Percentiles rank a stretch among this genome's conserved stretches.
Conservation (phyloP, 92 coral and sea anemone species). For the Siderastrea radians region DNA sequence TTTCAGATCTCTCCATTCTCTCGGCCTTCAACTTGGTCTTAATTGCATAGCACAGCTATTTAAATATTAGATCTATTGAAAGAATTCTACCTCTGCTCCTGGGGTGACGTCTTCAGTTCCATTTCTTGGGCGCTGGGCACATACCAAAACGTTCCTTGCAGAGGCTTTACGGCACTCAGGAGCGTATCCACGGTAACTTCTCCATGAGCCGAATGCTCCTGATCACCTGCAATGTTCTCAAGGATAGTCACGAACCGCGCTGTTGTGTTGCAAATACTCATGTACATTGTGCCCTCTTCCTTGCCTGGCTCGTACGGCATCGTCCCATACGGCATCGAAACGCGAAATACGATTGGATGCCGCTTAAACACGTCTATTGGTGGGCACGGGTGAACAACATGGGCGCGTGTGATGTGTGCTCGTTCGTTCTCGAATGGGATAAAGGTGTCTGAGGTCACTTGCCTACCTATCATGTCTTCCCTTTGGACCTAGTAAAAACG, state of each 20-base stretch:
- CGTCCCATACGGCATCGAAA: slow-evolving; percentile 74
- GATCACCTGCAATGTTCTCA: slow-evolving; percentile 59
- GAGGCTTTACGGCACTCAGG: slow-evolving; percentile 67
- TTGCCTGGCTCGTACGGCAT: slow-evolving; percentile 47
- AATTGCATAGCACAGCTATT: too few relatives aligned
- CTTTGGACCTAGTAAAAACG: slow-evolving; percentile 45
- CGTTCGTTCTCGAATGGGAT: slow-evolving; percentile 51
- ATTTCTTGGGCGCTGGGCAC: slow-evolving; percentile 80
- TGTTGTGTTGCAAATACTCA: slow-evolving; percentile 66
- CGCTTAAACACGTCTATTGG: slow-evolving; percentile 51
- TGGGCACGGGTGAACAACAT: slow-evolving; percentile 58
- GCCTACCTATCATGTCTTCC: slow-evolving; percentile 79
- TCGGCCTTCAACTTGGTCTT: background rate
- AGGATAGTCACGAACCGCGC: slow-evolving; percentile 61
- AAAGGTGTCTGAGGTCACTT: slow-evolving; percentile 55
- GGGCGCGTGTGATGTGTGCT: slow-evolving; percentile 68
- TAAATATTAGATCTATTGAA: too few relatives aligned
- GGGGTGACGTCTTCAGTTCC: slow-evolving; percentile 14
- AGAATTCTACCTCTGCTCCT: slow-evolving; percentile 50
- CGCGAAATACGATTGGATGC: slow-evolving; percentile 73
- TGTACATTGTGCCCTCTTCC: slow-evolving; percentile 74
- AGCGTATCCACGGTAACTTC: slow-evolving; percentile 69
- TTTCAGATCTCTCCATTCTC: background rate
- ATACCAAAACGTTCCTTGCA: slow-evolving; percentile 76
- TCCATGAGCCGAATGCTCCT: slow-evolving; percentile 39